These are phyloP conservation scores for Onychomys torridus DNA, from an alignment of 2,797 vertebrate genomes.

Conservation along the genomic window DNA sequence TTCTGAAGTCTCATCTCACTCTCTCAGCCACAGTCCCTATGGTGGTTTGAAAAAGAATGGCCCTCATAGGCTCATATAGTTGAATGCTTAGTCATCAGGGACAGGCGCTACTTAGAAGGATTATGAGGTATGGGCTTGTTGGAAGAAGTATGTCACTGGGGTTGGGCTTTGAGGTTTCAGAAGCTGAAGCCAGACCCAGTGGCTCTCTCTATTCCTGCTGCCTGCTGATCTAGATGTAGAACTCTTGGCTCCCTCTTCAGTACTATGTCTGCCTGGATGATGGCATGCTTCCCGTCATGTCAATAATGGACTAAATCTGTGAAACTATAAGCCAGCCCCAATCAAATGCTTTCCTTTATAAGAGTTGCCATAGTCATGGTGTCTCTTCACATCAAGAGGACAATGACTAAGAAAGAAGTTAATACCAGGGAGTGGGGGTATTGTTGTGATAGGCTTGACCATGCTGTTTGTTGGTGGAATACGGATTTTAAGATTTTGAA, in stretches of 20 bases:
- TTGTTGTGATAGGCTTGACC: not conserved
- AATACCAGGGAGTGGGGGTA: not conserved
- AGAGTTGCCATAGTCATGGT: no score
- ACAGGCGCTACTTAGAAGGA: not conserved
- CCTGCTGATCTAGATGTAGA: not conserved
- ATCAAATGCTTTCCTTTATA: not conserved
- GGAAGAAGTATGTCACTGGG: not conserved
- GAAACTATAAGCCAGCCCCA: not conserved
- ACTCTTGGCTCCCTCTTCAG: not conserved
- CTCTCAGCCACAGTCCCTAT: not conserved
- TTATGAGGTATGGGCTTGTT: not conserved
- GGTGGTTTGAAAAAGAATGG: not conserved
- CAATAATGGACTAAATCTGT: not conserved
- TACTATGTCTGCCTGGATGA: not conserved
- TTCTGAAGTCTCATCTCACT: not conserved
- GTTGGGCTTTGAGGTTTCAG: not conserved
- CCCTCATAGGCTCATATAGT: not conserved
- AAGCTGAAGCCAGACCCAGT: not conserved
- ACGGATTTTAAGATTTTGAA: not conserved
- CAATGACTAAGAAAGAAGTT: not conserved
- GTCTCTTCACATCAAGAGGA: not conserved
- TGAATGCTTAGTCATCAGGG: not conserved
- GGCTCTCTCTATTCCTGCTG: not conserved
- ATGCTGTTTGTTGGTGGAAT: not conserved
- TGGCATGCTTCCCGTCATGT: not conserved